Evolutionary conservation across 1,140 invertebrate species (phyloP).

Genomic region (Mesaphorura yosii): DNA sequence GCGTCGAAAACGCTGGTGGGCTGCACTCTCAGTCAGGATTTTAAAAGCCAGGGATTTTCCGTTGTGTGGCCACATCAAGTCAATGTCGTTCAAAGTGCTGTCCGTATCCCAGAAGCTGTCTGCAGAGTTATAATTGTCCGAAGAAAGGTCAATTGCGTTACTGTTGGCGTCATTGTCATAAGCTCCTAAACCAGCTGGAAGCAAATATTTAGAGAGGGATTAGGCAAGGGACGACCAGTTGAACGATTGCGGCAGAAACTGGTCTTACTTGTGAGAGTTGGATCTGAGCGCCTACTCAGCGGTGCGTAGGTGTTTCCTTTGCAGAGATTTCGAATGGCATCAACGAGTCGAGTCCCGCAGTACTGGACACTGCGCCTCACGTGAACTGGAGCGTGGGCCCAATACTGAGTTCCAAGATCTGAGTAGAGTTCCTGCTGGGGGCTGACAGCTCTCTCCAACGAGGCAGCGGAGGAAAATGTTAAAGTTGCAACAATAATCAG

Average conservation of each 20-base stretch:
- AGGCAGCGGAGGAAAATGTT: too few relatives aligned
- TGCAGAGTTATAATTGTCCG: neutral
- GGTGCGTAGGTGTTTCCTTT: constrained; percentile 5
- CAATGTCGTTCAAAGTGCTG: constrained; percentile 1
- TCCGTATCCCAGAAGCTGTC: neutral
- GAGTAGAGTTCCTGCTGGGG: too few relatives aligned
- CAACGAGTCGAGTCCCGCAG: neutral
- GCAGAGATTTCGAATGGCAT: neutral
- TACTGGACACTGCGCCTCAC: too few relatives aligned
- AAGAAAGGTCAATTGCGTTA: neutral
- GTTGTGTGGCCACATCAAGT: constrained; percentile 6
- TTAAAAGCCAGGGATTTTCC: constrained; percentile 6
- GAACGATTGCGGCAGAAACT: neutral
- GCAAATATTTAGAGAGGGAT: neutral
- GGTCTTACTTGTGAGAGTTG: neutral
- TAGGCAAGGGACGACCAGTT: neutral
- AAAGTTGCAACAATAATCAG: too few relatives aligned
- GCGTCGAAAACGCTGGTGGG: constrained; percentile 12
- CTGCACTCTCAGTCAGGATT: constrained; percentile 6
- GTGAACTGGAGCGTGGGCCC: too few relatives aligned
- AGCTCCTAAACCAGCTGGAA: neutral
- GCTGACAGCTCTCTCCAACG: too few relatives aligned
- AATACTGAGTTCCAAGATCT: too few relatives aligned
- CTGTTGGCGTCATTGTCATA: neutral
- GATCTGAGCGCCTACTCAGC: neutral